These are phyloP conservation scores for Chelonus formosanus DNA, from an alignment of 2,888 invertebrate genomes.

Conservation along the genomic window DNA sequence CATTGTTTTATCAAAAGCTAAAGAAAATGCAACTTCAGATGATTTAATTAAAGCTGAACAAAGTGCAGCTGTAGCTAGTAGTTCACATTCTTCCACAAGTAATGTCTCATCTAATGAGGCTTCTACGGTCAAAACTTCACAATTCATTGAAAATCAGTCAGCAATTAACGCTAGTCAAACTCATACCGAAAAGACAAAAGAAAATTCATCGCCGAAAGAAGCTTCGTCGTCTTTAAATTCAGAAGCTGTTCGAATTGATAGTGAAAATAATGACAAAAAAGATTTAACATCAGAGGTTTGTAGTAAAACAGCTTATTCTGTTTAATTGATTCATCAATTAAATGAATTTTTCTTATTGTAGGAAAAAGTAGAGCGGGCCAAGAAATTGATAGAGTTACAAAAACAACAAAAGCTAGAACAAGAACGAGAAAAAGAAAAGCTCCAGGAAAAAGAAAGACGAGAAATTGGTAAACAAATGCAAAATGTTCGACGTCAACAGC, in stretches of 20 bases:
- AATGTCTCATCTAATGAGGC: neutral
- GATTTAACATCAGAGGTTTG: too few species aligned
- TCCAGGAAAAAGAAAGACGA: constrained; percentile 77
- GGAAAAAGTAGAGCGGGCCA: constrained; percentile 73
- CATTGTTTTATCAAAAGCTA: constrained; percentile 69
- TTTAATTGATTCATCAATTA: too few species aligned
- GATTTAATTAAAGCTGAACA: constrained; percentile 54
- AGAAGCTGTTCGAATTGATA: too few species aligned
- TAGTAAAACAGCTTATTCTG: too few species aligned
- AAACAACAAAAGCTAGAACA: constrained; percentile 72
- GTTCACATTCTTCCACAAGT: neutral
- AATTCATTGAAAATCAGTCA: neutral
- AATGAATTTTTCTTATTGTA: constrained; percentile 48
- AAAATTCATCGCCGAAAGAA: too few species aligned
- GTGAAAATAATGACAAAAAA: too few species aligned
- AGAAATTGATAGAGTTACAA: constrained; percentile 71
- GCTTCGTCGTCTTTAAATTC: too few species aligned
- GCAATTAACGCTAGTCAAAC: neutral
- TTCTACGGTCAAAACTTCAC: neutral
- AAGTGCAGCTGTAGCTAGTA: constrained; percentile 18
- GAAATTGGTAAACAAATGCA: constrained; percentile 78
- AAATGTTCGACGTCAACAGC: constrained; percentile 76
- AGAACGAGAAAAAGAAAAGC: constrained; percentile 71
- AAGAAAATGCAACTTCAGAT: constrained; percentile 54
- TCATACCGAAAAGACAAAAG: too few species aligned